A percentile compares a stretch with the other conserved stretches of the same genome.
phyloP scores from a whole-genome alignment of 1,140 invertebrate species.

The Zelostemma sp. region DNA sequence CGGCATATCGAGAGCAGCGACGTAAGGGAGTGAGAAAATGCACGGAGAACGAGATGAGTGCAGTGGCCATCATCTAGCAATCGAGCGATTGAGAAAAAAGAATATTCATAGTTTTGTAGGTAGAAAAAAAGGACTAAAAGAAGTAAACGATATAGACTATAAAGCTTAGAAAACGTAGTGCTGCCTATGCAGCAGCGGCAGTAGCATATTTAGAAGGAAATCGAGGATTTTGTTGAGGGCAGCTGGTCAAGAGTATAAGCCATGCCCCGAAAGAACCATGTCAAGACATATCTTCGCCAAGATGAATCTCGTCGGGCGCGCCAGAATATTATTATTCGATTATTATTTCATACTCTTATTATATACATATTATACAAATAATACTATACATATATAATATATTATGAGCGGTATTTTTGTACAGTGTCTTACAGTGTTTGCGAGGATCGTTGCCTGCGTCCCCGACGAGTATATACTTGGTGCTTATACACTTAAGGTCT shows the following conservation, averaged over 20 bases:
- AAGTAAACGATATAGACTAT: conserved; percentile 9
- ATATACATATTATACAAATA: no score
- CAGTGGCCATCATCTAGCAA: no score
- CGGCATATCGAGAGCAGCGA: conserved; percentile 53
- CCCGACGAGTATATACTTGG: conserved; percentile 53
- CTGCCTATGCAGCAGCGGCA: background rate
- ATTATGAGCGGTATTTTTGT: conserved; percentile 67
- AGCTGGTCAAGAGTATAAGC: conserved; percentile 9
- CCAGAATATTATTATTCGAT: conserved; percentile 55
- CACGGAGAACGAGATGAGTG: conserved; percentile 12
- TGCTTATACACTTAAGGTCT: conserved; percentile 28
- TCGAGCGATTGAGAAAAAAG: no score
- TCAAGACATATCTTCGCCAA: conserved; percentile 64
- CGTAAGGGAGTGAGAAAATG: background rate
- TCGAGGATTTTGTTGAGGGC: conserved; percentile 32
- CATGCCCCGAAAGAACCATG: conserved; percentile 55
- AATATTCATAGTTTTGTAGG: no score
- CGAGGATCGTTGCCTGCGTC: conserved; percentile 55
- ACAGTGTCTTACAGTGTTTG: conserved; percentile 63
- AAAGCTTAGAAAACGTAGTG: background rate
- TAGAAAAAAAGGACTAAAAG: no score
- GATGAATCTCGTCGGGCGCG: conserved; percentile 54
- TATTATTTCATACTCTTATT: no score
- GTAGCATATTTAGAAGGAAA: background rate
- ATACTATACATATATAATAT: conserved; percentile 40